Evolutionary conservation across 2,797 vertebrate species (phyloP).

Genomic region (Cichlasoma orientale): DNA sequence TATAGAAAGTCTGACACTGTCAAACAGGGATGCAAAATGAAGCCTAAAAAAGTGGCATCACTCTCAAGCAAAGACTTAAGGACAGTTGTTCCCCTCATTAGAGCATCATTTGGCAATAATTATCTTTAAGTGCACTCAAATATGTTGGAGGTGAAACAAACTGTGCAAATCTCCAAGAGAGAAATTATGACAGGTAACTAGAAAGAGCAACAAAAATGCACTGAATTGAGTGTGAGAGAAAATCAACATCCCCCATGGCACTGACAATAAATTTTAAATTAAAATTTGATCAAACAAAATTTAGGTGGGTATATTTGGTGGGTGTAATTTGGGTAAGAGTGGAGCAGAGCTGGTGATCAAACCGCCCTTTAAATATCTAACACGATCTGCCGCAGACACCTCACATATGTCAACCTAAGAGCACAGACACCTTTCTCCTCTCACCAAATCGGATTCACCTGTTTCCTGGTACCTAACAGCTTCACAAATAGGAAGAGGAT

Average conservation of each 20-base stretch:
- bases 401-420: slow-evolving; percentile 67
- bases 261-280: slow-evolving; percentile 39
- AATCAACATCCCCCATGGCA: slow-evolving; percentile 13
- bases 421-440: slow-evolving; percentile 72
- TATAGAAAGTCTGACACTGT: slow-evolving; percentile 75
- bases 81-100: slow-evolving; percentile 73
- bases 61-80: slow-evolving; percentile 59
- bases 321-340: slow-evolving; percentile 30
- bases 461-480: slow-evolving; percentile 79
- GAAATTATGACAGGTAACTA: slow-evolving; percentile 66
- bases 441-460: slow-evolving; percentile 68
- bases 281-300: slow-evolving; percentile 56
- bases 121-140: slow-evolving; percentile 82
- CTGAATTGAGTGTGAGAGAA: slow-evolving; percentile 46
- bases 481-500: slow-evolving; percentile 81
- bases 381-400: slow-evolving; percentile 56
- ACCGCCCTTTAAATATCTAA: slow-evolving; percentile 57
- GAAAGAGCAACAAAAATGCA: slow-evolving; percentile 54
- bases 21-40: slow-evolving; percentile 70
- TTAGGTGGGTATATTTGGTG: slow-evolving; percentile 10
- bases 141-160: slow-evolving; percentile 71
- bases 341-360: slow-evolving; percentile 40
- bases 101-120: slow-evolving; percentile 80
- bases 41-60: slow-evolving; percentile 60
- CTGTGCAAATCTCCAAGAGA: slow-evolving; percentile 56